Conservation (phyloP, 2,797 vertebrate genomes). For the Euphonia xanthogaster region DNA sequence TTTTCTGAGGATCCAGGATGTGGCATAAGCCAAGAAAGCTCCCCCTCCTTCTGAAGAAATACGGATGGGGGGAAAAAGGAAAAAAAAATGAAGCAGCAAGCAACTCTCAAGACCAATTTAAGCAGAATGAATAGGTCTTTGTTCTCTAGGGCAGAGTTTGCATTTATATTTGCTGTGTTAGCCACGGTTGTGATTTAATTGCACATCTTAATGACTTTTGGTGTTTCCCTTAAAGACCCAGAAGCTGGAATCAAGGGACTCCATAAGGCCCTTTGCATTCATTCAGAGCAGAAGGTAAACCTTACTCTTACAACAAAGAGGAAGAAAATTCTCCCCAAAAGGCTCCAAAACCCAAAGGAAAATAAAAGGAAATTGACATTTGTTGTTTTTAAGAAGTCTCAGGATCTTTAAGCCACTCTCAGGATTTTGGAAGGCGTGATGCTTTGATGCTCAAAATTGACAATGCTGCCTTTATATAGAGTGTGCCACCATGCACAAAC, state of each 20-base stretch:
- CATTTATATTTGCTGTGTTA: constrained; percentile 63
- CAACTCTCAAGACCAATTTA: constrained; percentile 36
- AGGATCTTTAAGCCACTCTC: not conserved
- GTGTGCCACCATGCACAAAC: not conserved
- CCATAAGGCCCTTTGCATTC: not conserved
- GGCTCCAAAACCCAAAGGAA: constrained; percentile 27
- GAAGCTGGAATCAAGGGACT: constrained; percentile 35
- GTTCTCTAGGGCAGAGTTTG: constrained; percentile 42
- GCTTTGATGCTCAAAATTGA: constrained; percentile 23
- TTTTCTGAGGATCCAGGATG: constrained; percentile 43
- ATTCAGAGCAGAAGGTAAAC: constrained; percentile 39
- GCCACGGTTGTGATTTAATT: constrained; percentile 56
- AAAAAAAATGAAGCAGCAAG: not conserved
- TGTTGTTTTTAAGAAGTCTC: constrained; percentile 32
- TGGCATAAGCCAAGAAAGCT: constrained; percentile 36
- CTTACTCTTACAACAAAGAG: constrained; percentile 31
- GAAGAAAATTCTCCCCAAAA: constrained; percentile 31
- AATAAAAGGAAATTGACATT: constrained; percentile 45
- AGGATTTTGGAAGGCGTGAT: not conserved
- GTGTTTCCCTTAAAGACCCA: constrained; percentile 54
- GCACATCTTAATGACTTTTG: constrained; percentile 57
- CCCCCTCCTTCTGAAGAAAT: constrained; percentile 17
- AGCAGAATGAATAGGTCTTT: constrained; percentile 50
- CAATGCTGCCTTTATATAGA: constrained; percentile 15
- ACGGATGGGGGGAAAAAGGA: rapidly evolving